Base-by-base conservation (phyloP, 2,113 vertebrate genomes). In the Leptocoma aspasia region DNA sequence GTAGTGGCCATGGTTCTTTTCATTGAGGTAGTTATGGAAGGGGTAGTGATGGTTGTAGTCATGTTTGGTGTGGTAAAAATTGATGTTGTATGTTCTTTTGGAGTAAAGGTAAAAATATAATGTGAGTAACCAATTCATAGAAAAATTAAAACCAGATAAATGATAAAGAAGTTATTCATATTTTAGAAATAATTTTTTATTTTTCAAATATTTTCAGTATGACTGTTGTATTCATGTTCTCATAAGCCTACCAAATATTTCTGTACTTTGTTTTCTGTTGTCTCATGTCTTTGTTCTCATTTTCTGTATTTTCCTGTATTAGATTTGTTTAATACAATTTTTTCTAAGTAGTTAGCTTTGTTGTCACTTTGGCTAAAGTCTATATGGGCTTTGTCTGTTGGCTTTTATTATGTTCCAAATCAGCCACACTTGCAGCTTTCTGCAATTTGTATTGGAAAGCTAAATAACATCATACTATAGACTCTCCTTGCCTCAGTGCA, bases 41-140 rank as follows among this genome's bases (percentile, higher is more conserved):
- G 56, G 1, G 63, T 28, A 18, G 28, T 44, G 60, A 91, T 79
- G 63, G 66, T 24, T 35, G 92, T 87, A 78, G 92, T 93, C 81
- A 82, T 50, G 44, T 52, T 87, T 57, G 53, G 45, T 49, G 49
- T 85, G n/a, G 69, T 83, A 59, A 80, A 59, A 90, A 66, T 20
- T 30, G 69, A 47, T 66, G 95, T 95, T 52, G 89, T 97, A 39
- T 52, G 89, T 63, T 89, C 96, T 97, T 93, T 93, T 19, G 52
- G 47, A 63, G 15, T 39, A 93, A 83, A 89, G 33, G 24, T 20
- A 86, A 93, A 37, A 80, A 76, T 41, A 65, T 8, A 64, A 61
- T 26, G 44, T 91, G 15, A 96, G 12, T 47, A 73, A 83, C 41
- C 33, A 63, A 59, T 35, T 72, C 1, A 85, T 1, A 56, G 23